Evolutionary conservation across 92 coral and sea anemone genomes (phyloP).

Genomic region (Porites divaricata): DNA sequence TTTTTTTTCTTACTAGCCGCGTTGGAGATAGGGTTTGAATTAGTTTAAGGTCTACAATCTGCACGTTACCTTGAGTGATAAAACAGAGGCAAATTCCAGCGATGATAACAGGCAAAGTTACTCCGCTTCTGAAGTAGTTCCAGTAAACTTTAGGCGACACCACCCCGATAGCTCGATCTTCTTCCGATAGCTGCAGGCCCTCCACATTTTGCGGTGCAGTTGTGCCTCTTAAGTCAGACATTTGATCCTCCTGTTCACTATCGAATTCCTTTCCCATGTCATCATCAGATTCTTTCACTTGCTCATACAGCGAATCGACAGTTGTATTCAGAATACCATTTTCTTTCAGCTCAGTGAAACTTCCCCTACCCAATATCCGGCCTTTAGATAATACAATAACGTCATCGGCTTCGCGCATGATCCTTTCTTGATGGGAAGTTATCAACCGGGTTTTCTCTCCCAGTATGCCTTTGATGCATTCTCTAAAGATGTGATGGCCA

Average conservation of each 20-base stretch:
- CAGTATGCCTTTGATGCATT: not conserved
- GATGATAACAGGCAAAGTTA: not conserved
- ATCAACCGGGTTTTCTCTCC: not conserved
- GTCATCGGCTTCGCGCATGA: not conserved
- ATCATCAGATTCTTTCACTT: not conserved
- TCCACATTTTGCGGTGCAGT: not conserved
- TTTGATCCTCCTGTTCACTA: not conserved
- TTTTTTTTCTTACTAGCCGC: too few species aligned
- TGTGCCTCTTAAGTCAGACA: not conserved
- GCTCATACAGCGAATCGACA: not conserved
- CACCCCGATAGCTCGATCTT: not conserved
- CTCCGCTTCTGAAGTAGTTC: slow-evolving; percentile 3
- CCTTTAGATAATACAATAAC: not conserved
- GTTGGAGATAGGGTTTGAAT: too few species aligned
- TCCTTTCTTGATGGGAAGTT: not conserved
- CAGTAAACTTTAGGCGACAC: not conserved
- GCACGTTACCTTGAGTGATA: not conserved
- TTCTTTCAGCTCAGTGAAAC: not conserved
- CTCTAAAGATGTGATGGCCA: not conserved
- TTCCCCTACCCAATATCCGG: not conserved
- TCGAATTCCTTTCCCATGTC: not conserved
- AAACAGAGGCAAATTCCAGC: not conserved
- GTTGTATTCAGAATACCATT: not conserved
- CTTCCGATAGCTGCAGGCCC: slow-evolving; percentile 1
- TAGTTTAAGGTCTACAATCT: not conserved